Conservation (phyloP, 2,888 invertebrate genomes). For the Standfussiana lucernea region DNA sequence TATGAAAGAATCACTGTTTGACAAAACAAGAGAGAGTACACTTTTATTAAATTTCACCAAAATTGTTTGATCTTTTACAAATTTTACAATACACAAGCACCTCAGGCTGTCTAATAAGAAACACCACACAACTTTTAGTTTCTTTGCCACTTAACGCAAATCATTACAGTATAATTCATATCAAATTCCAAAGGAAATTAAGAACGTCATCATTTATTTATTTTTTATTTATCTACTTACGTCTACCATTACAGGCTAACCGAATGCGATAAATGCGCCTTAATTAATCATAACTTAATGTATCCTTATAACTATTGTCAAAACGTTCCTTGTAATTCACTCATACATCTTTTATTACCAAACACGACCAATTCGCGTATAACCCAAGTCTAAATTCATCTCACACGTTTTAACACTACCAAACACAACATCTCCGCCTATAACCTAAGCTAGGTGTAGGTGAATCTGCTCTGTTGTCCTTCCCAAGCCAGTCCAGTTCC, state of each 20-base stretch:
- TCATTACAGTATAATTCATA: background rate
- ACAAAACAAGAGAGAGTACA: background rate
- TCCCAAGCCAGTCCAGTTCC: conserved; percentile 78
- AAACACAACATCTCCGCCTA: conserved; percentile 20
- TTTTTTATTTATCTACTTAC: too few relatives aligned
- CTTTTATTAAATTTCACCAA: background rate
- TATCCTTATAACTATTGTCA: too few relatives aligned
- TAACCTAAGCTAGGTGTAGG: conserved; percentile 56
- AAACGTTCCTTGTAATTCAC: too few relatives aligned
- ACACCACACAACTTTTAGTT: background rate
- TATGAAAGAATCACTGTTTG: background rate
- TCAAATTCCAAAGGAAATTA: background rate
- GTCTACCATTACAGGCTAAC: too few relatives aligned
- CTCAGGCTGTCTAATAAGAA: background rate
- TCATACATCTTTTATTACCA: background rate
- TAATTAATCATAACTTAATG: too few relatives aligned
- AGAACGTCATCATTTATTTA: too few relatives aligned
- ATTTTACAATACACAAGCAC: too few relatives aligned
- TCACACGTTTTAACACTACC: background rate
- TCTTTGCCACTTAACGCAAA: background rate
- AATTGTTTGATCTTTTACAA: background rate
- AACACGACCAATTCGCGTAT: conserved; percentile 21
- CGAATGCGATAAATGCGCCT: too few relatives aligned
- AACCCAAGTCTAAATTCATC: conserved; percentile 27
- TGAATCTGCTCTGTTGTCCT: conserved; percentile 63